Base-by-base conservation (phyloP, 1,140 invertebrate genomes). In the Carposina sasakii region DNA sequence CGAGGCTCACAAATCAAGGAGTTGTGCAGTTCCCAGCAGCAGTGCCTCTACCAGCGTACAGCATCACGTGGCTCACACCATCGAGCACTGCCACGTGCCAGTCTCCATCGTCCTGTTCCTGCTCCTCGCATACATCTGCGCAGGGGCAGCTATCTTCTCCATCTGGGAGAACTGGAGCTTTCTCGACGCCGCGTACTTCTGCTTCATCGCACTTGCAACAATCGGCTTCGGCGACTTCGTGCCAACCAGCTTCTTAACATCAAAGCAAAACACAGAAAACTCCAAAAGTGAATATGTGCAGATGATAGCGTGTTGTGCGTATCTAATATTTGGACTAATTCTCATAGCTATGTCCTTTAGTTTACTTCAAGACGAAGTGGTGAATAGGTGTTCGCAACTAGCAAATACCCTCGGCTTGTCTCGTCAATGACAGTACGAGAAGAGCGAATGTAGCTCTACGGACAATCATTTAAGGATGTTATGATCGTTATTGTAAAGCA, bases 291-390 rank as follows among this genome's bases (percentile, higher is more conserved):
- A 88, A 60, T 89, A 90, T 49, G 56, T 90, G 19, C 93, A 95
- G 73, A 86, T 96, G 51, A 90, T 96, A 21, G 91, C 92, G 9
- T 95, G 93, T 75, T 95, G 94, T 70, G 85, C 94, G 1, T 98
- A 97, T 75, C 76, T 98, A 24, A 87, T 97, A 24, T 88, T 97
- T 54, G 96, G 96, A 17, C 87, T 98, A 21, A 93, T 96, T 10
- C 82, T 98, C 22, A 91, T 98, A 57, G 95, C 96, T 1, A 97
- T 96, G 94, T 94, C 94, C 43, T 97, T 96, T 68, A 96, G 93
- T 74, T 87, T 98, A 22, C 90, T 98, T 49, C 95, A 98, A 78
- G 94, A 97, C 53, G 94, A 97, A 76, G 91, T 97, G 0, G 89
- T 94, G 28, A 83, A 89, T 53, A 91, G 92, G 63, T 93, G 92